Conservation (phyloP, 2,888 invertebrate species). For the Hypomecis punctinalis region DNA sequence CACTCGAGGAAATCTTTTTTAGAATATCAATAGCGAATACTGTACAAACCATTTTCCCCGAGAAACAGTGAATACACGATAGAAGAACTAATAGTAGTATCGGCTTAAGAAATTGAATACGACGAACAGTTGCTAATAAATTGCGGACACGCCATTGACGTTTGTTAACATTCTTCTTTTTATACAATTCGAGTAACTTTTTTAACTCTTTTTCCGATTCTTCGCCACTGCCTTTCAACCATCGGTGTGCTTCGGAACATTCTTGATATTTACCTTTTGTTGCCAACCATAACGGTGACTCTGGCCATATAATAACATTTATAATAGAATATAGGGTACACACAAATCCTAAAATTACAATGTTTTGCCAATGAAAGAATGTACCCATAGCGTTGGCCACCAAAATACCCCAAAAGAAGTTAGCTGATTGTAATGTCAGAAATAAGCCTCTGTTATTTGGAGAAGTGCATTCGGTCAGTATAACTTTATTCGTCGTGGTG, state of each 20-base stretch:
- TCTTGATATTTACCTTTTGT: slow-evolving; percentile 51
- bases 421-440: slow-evolving; percentile 48
- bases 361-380: slow-evolving; percentile 48
- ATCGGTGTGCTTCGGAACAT: slow-evolving; percentile 49
- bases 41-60: slow-evolving; percentile 56
- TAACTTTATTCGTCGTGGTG: slow-evolving; percentile 18
- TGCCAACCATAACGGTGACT: slow-evolving; percentile 59
- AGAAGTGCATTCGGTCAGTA: slow-evolving; percentile 51
- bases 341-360: slow-evolving; percentile 41
- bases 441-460: slow-evolving; percentile 50
- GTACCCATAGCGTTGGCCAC: slow-evolving; percentile 50
- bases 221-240: slow-evolving; percentile 51
- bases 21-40: slow-evolving; percentile 58
- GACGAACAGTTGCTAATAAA: neutral
- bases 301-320: slow-evolving; percentile 46
- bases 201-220: slow-evolving; percentile 51
- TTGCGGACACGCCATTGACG: neutral
- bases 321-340: slow-evolving; percentile 40
- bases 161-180: slow-evolving; percentile 18
- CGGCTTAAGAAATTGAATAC: slow-evolving; percentile 50
- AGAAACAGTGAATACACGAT: slow-evolving; percentile 42
- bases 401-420: slow-evolving; percentile 51
- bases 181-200: slow-evolving; percentile 45
- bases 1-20: slow-evolving; percentile 53
- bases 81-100: slow-evolving; percentile 40